Evolutionary conservation across 2,888 invertebrate genomes (phyloP).

Genomic region (Chloromyia formosa): DNA sequence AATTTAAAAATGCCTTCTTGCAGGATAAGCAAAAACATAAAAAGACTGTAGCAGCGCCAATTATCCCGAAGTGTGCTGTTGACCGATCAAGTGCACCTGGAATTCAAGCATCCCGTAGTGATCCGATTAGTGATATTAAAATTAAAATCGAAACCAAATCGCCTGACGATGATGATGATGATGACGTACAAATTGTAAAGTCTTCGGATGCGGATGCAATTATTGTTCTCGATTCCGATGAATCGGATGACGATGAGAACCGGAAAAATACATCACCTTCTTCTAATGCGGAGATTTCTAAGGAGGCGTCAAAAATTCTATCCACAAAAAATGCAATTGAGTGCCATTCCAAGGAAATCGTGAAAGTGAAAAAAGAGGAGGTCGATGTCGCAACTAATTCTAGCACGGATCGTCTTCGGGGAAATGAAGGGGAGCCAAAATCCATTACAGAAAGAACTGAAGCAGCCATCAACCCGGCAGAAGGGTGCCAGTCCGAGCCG

Average conservation of each 20-base stretch:
- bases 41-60: neutral
- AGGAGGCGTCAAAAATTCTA: neutral
- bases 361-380: neutral
- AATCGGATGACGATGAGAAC: neutral
- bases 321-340: neutral
- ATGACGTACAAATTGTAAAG: conserved; percentile 8
- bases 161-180: neutral
- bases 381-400: no score
- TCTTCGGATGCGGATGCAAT: neutral
- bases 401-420: no score
- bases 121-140: neutral
- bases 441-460: no score
- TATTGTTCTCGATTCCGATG: conserved; percentile 11
- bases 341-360: conserved; percentile 5
- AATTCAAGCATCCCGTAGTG: neutral
- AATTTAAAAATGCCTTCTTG: neutral
- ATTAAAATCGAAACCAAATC: neutral
- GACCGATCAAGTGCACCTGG: neutral
- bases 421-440: no score
- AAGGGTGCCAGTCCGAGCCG: no score
- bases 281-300: neutral
- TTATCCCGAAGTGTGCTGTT: no score
- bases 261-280: neutral
- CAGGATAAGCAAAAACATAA: neutral
- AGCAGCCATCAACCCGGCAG: no score